phyloP scores from a whole-genome alignment of 1,140 invertebrate species.

The Drosophila suzukii region DNA sequence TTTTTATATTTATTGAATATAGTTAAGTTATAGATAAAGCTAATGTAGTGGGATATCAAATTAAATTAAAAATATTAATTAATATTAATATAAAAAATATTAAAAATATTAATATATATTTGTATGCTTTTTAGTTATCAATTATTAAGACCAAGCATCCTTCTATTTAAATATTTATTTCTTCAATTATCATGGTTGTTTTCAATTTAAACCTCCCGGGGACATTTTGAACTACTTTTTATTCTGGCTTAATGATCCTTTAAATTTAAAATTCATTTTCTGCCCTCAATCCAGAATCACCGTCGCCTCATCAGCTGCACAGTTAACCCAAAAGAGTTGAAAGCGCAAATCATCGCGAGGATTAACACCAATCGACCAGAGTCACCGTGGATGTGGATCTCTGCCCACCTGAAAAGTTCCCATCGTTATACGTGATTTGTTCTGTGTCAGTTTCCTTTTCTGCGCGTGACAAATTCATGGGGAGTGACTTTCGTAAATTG shows the following conservation, averaged over 20 bases:
- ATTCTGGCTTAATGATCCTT: not conserved
- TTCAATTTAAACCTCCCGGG: no score
- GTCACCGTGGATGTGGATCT: slow-evolving; percentile 1
- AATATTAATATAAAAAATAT: no score
- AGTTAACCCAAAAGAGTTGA: slow-evolving; percentile 51
- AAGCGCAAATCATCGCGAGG: slow-evolving; percentile 70
- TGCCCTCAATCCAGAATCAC: slow-evolving; percentile 3
- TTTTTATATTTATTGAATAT: no score
- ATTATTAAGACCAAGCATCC: no score
- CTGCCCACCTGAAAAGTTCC: slow-evolving; percentile 51
- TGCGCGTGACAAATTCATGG: slow-evolving; percentile 45
- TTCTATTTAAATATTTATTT: no score
- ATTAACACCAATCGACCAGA: slow-evolving; percentile 42
- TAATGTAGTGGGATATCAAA: no score
- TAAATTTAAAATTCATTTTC: slow-evolving; percentile 5
- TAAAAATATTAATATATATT: no score
- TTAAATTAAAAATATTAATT: no score
- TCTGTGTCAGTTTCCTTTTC: slow-evolving; percentile 36
- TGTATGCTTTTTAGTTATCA: no score
- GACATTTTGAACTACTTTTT: no score
- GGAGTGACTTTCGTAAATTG: slow-evolving; percentile 41
- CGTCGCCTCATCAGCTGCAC: slow-evolving; percentile 3
- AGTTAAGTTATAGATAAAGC: no score
- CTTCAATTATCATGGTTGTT: no score
- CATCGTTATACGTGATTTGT: slow-evolving; percentile 40